Base-by-base conservation (phyloP, 2,888 invertebrate genomes). In the Elysia crispata region DNA sequence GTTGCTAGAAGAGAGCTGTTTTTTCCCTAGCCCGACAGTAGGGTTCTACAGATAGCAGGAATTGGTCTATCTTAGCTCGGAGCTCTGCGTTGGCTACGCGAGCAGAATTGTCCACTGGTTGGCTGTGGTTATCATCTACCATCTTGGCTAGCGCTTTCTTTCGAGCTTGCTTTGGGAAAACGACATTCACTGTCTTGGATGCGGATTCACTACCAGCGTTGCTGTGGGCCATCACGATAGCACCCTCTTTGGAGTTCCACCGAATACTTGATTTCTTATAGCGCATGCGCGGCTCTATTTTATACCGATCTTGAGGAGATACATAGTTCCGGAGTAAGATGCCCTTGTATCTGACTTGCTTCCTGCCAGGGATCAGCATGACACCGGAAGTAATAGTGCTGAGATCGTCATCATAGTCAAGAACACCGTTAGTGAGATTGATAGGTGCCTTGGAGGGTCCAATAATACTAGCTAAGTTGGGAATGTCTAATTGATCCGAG, bases 41-140 rank as follows among this genome's bases (percentile, higher is more conserved):
- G 8, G 73, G 66, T 28, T 79, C 41, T 5, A 79, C 66, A 31
- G 79, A 79, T 13, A 23, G n/a, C n/a, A 79, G 25, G 50, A 74
- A 79, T 8, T 54, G 8, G 1, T 79, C 66, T n/a, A 79, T 66
- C 6, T 73, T 54, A 57, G 30, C 41, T 28, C 67, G 30, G 15
- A 79, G 50, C 6, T n/a, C 54, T 1, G 54, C 64, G 18, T 79
- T 66, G 28, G 64, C 66, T 20, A 74, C 25, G 1, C 28, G 25
- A n/a, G 30, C 66, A 1, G 30, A 50, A 23, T 60, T 30, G 25
- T 23, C 54, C 50, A 33, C 28, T 1, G 66, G 66, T 20, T 30
- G 60, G 0, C 25, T 60, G 25, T 62, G 73, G 23, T 79, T 73
- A 50, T 79, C 74, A 33, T 73, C 74, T 8, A 74, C 25, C 74